Evolutionary conservation across 1,140 invertebrate genomes (phyloP), one percentile per base, ranked within the genome.

Genomic region (Lepidurus packardi): DNA sequence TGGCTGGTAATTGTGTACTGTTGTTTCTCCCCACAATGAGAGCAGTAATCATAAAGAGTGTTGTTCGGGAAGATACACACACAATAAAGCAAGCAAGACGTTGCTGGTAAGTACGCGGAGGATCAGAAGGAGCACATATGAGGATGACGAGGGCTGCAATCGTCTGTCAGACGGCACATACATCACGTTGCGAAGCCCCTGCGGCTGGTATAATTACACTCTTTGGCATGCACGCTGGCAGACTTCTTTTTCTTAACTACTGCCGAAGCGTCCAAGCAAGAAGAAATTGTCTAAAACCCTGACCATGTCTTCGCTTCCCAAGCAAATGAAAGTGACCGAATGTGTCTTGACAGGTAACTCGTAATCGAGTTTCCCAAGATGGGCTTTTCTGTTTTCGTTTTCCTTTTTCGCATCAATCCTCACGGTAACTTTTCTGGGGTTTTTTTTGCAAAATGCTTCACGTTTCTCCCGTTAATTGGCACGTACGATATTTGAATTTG

Each of bases 81-180:
- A 21, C 53, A 21, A 65, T 7, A n/a, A 65, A 7, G 53, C 53
- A 13, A 65, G 1, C 13, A 21, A 65, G 13, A 21, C 53, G 53
- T 65, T 65, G 53, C 53, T 16, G 21, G 9, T 65, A 21, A 65
- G 53, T 13, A 65, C 53, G 53, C 13, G 16, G n/a, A 65, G 9
- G 53, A 65, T 65, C 53, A 9, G 53, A 21, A 5, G 53, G 13
- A 65, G 53, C 16, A 65, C n/a, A 16, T 65, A 65, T 21, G 53
- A 65, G 7, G 53, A 65, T 21, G 53, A 65, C 13, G 53, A 65
- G 53, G 53, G 21, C n/a, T 9, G 53, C 53, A 65, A 21, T 21
- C 53, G 53, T 65, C 53, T 65, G 53, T 65, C 53, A 21, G 53
- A 21, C n/a, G n/a, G 53, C 13, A 21, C 53, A 65, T 65, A 65